These are phyloP conservation scores for Oncorhynchus gorbuscha DNA, from an alignment of 2,113 vertebrate species.

Conservation along the genomic window DNA sequence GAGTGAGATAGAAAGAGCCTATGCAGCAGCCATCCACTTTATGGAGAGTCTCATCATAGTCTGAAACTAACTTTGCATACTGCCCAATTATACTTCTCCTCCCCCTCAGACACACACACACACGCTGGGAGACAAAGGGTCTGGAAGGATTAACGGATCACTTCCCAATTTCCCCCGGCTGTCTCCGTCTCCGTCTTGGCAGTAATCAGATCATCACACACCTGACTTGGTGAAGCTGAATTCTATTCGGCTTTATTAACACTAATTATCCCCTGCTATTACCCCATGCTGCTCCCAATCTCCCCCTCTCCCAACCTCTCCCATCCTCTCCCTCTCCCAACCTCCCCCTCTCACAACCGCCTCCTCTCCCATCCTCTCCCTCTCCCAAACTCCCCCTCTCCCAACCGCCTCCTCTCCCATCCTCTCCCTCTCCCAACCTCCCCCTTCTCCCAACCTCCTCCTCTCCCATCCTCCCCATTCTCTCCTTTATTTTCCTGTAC, in stretches of 20 bases:
- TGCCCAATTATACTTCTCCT: conserved; percentile 19
- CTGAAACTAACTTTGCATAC: conserved; percentile 55
- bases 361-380: neutral
- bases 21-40: conserved; percentile 36
- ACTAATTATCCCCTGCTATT: conserved; percentile 74
- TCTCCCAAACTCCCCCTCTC: conserved; percentile 27
- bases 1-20: neutral
- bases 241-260: conserved; percentile 80
- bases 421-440: too few species aligned
- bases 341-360: too few species aligned
- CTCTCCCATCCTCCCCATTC: neutral
- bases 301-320: conserved; percentile 22
- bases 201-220: conserved; percentile 77
- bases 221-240: conserved; percentile 74
- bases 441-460: too few species aligned
- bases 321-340: neutral
- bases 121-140: conserved; percentile 25
- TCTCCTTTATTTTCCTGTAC: conserved; percentile 35
- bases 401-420: too few species aligned
- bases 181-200: conserved; percentile 32
- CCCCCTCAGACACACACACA: conserved; percentile 27
- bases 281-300: conserved; percentile 56
- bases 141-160: conserved; percentile 75
- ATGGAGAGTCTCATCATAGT: conserved; percentile 9
- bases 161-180: conserved; percentile 72